Percentiles rank a stretch among this genome's conserved stretches.
These are phyloP conservation scores for Platanista minor DNA, from an alignment of 2,113 vertebrate genomes.

Conservation along the genomic window DNA sequence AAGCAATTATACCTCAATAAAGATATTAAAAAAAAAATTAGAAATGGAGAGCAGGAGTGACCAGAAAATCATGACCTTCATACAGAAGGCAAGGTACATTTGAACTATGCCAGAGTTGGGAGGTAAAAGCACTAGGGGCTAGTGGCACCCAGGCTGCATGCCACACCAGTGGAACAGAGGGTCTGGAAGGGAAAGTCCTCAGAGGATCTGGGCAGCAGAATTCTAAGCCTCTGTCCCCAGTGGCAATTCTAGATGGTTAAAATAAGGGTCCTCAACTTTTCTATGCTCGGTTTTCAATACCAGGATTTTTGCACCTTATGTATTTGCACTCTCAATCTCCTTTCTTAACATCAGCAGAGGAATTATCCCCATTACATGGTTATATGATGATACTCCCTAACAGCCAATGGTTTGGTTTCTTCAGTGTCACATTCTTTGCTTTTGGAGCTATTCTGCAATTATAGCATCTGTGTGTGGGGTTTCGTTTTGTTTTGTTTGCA, in stretches of 20 bases:
- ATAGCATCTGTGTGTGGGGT: neutral
- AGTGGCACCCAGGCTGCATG: neutral
- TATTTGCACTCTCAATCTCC: neutral
- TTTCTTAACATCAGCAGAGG: neutral
- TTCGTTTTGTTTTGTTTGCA: neutral
- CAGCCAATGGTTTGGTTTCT: neutral
- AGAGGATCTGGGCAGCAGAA: neutral
- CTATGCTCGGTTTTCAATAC: neutral
- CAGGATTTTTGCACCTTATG: neutral
- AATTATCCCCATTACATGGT: neutral
- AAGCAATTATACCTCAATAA: too few species aligned
- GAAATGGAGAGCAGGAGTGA: neutral
- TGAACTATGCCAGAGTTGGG: neutral
- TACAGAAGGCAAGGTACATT: neutral
- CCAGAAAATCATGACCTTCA: neutral
- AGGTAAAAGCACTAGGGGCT: neutral
- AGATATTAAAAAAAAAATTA: neutral
- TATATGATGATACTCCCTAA: neutral
- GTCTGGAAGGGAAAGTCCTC: neutral
- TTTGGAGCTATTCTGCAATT: neutral
- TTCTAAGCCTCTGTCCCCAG: neutral
- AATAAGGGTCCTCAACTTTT: neutral
- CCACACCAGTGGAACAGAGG: neutral
- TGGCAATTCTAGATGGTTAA: neutral
- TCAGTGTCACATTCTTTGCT: neutral